A percentile compares a stretch with the other conserved stretches of the same genome.
phyloP scores from a whole-genome alignment of 2,113 vertebrate species.

The Ammodytes marinus region DNA sequence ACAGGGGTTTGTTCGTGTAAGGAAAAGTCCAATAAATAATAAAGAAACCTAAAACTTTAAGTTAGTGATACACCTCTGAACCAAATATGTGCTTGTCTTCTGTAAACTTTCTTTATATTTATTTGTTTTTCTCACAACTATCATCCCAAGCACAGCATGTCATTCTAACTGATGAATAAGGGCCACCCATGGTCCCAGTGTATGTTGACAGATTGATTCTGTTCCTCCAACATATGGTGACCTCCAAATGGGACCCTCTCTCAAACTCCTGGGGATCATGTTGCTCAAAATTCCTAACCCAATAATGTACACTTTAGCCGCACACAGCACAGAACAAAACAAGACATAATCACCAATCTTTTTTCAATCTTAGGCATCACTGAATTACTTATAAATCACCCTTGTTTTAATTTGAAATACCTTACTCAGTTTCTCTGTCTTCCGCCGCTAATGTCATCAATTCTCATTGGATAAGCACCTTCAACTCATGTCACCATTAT shows the following conservation, averaged over 20 bases:
- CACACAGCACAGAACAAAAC: background rate
- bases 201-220: conserved; percentile 69
- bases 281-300: conserved; percentile 62
- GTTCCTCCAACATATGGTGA: conserved; percentile 77
- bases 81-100: background rate
- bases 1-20: background rate
- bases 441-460: background rate
- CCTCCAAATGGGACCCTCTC: conserved; percentile 46
- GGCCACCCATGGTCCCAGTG: conserved; percentile 66
- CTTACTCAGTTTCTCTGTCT: conserved; percentile 9
- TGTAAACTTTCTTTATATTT: background rate
- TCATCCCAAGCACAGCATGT: conserved; percentile 7
- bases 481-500: conserved; percentile 10
- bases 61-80: background rate
- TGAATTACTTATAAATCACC: background rate
- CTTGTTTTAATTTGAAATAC: conserved; percentile 22
- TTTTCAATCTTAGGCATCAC: background rate
- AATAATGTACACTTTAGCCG: conserved; percentile 35
- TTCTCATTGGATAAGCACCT: conserved; percentile 32
- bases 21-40: background rate
- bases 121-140: conserved; percentile 7
- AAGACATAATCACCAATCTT: background rate
- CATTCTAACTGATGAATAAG: conserved; percentile 51
- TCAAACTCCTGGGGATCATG: conserved; percentile 49
- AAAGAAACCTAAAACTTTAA: background rate